A percentile compares a stretch with the other conserved stretches of the same genome.
These are phyloP conservation scores for Rhyacophila evoluta DNA, from an alignment of 2,888 invertebrate genomes.

Conservation along the genomic window DNA sequence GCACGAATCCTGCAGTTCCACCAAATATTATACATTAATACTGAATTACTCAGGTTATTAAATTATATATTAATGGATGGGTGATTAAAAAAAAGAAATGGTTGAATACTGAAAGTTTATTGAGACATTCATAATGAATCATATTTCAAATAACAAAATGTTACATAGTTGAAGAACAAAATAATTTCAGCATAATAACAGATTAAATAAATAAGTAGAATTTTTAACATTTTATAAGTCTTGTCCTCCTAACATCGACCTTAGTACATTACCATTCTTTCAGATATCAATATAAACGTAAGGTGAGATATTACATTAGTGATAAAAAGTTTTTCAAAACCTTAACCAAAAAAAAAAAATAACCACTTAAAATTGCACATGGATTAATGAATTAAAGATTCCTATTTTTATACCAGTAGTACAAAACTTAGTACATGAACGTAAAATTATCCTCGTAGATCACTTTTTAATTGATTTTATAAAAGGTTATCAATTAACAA, in stretches of 20 bases:
- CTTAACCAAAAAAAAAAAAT: neutral
- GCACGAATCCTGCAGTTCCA: too few species aligned
- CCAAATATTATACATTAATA: too few species aligned
- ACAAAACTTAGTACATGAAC: too few species aligned
- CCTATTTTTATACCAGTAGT: too few species aligned
- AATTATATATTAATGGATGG: too few species aligned
- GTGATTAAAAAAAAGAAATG: too few species aligned
- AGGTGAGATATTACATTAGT: neutral
- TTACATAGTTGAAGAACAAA: conserved; percentile 11
- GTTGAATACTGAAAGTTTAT: neutral
- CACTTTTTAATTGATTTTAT: too few species aligned
- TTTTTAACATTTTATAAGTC: neutral
- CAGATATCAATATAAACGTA: neutral
- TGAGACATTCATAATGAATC: neutral
- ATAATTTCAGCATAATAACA: neutral
- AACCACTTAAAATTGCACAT: too few species aligned
- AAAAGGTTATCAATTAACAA: too few species aligned
- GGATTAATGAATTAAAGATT: too few species aligned
- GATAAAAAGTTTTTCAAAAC: neutral
- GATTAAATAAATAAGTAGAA: neutral
- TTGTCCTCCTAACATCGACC: neutral
- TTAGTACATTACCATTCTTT: neutral
- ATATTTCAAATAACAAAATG: neutral
- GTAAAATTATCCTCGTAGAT: too few species aligned
- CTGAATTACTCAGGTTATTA: too few species aligned